Conservation (phyloP, 1,140 invertebrate genomes). For the Epicauta chinensis region DNA sequence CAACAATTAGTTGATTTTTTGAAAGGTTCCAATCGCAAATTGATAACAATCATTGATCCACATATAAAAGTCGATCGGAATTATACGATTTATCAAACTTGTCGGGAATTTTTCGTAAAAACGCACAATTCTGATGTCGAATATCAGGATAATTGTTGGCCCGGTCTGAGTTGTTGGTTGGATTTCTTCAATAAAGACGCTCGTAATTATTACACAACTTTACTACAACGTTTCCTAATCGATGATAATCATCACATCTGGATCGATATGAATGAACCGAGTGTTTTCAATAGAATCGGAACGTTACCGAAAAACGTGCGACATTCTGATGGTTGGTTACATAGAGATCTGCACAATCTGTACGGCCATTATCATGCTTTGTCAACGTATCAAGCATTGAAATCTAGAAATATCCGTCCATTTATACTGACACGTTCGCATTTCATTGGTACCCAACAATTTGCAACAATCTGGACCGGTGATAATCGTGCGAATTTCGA, state of each 20-base stretch:
- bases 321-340: constrained; percentile 80
- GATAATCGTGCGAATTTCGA: constrained; percentile 77
- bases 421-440: constrained; percentile 86
- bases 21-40: constrained; percentile 87
- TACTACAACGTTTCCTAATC: constrained; percentile 52
- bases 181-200: constrained; percentile 71
- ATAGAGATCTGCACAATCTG: constrained; percentile 91
- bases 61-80: constrained; percentile 87
- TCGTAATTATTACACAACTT: constrained; percentile 56
- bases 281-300: constrained; percentile 79
- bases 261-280: constrained; percentile 81
- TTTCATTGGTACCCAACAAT: constrained; percentile 75
- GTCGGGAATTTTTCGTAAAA: constrained; percentile 85
- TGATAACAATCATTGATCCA: constrained; percentile 94
- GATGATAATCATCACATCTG: constrained; percentile 65
- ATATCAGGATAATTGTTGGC: constrained; percentile 89
- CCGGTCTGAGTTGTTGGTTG: constrained; percentile 85
- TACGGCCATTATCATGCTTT: constrained; percentile 59
- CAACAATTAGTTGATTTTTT: too few species aligned
- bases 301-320: constrained; percentile 79
- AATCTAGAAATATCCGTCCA: constrained; percentile 63
- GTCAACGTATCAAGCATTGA: constrained; percentile 35
- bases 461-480: constrained; percentile 77
- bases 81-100: constrained; percentile 83
- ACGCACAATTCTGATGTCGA: constrained; percentile 81